A percentile compares a stretch with the other conserved stretches of the same genome.
These are phyloP conservation scores for Trachelus stipa DNA, from an alignment of 2,888 invertebrate genomes.

Conservation along the genomic window DNA sequence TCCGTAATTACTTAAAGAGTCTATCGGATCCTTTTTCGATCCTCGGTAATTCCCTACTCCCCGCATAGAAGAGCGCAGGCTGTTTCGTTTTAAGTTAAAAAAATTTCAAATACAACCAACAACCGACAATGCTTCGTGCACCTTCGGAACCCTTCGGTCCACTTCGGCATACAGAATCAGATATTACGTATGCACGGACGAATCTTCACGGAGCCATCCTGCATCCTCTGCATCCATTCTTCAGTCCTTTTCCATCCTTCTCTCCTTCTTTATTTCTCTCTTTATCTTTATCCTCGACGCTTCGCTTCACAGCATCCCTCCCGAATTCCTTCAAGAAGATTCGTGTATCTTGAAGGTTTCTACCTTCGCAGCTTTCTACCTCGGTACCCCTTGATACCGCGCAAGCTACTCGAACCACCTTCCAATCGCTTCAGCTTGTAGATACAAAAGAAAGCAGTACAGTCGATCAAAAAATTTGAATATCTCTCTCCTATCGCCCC, in stretches of 20 bases:
- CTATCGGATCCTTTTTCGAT: neutral
- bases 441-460: neutral
- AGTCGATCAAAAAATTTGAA: neutral
- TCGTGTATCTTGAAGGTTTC: neutral
- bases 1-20: neutral
- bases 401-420: neutral
- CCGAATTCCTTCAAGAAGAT: constrained; percentile 20
- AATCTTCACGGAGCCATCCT: constrained; percentile 48
- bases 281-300: neutral
- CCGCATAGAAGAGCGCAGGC: neutral
- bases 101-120: neutral
- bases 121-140: constrained; percentile 14
- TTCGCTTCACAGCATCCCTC: constrained; percentile 20
- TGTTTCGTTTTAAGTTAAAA: neutral
- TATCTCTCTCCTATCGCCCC: neutral
- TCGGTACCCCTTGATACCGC: neutral
- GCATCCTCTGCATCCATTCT: neutral
- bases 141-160: constrained; percentile 37
- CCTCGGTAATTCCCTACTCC: neutral
- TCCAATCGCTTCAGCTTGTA: neutral
- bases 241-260: neutral
- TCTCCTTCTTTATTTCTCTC: neutral
- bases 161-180: constrained; percentile 50
- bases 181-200: constrained; percentile 62
- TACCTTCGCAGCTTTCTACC: neutral